phyloP scores from a whole-genome alignment of 2,888 invertebrate genomes.

The Protula sp. region DNA sequence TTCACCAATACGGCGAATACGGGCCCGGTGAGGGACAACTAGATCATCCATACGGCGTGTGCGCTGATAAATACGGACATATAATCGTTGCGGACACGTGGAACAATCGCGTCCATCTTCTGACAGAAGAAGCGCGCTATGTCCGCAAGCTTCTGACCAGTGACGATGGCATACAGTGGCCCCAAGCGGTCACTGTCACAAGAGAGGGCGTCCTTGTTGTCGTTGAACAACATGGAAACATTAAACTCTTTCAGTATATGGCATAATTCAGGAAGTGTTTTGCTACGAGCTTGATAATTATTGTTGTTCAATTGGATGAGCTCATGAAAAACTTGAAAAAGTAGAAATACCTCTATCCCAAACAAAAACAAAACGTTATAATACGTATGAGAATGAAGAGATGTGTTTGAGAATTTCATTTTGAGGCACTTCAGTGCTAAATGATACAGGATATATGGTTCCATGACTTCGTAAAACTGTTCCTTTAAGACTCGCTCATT shows the following conservation, averaged over 20 bases:
- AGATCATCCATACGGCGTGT: constrained; percentile 27
- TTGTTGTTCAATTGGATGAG: no score
- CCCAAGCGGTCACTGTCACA: constrained; percentile 22
- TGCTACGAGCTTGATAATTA: no score
- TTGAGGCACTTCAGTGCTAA: no score
- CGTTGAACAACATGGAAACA: constrained; percentile 24
- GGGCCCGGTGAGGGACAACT: constrained; percentile 21
- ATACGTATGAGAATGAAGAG: no score
- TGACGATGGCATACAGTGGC: constrained; percentile 25
- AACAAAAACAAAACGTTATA: no score
- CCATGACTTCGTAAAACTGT: no score
- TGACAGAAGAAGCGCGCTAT: constrained; percentile 23
- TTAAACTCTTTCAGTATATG: constrained; percentile 27
- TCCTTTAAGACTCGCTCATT: no score
- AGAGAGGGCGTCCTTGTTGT: constrained; percentile 20
- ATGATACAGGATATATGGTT: no score
- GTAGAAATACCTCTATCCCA: no score
- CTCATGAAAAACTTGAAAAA: no score
- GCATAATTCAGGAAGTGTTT: no score
- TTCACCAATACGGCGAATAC: constrained; percentile 21
- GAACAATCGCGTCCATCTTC: constrained; percentile 27
- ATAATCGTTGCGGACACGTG: constrained; percentile 28
- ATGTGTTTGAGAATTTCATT: no score
- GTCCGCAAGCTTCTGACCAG: constrained; percentile 22
- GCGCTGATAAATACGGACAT: constrained; percentile 24